These are phyloP conservation scores for Lethenteron reissneri DNA, from an alignment of 2,113 vertebrate species.

Conservation along the genomic window DNA sequence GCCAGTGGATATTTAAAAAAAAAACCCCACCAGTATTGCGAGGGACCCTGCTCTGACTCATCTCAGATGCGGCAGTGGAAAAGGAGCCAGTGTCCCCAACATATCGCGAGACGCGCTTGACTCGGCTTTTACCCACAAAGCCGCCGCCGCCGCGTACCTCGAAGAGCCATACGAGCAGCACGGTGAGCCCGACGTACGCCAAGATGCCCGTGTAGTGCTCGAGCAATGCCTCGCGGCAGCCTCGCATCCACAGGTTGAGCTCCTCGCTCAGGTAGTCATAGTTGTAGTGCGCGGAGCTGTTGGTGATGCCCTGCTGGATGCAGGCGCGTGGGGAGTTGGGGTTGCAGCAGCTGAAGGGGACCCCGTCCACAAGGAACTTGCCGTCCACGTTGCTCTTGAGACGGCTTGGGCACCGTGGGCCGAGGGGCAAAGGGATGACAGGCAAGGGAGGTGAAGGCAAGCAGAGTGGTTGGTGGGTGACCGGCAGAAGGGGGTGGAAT, in stretches of 20 bases:
- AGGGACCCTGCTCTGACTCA: too few relatives aligned
- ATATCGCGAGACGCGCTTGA: too few relatives aligned
- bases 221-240: slow-evolving; percentile 42
- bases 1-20: too few relatives aligned
- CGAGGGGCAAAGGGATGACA: not conserved
- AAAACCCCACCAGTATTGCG: too few relatives aligned
- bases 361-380: slow-evolving; percentile 40
- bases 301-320: slow-evolving; percentile 47
- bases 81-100: too few relatives aligned
- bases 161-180: slow-evolving; percentile 47
- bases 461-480: too few relatives aligned
- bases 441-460: too few relatives aligned
- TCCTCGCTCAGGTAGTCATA: slow-evolving; percentile 40
- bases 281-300: slow-evolving; percentile 53
- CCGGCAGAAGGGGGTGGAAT: too few relatives aligned
- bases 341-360: slow-evolving; percentile 65
- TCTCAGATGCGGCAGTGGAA: too few relatives aligned
- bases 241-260: slow-evolving; percentile 46
- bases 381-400: slow-evolving; percentile 45
- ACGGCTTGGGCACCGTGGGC: slow-evolving; percentile 21
- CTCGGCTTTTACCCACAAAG: too few relatives aligned
- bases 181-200: slow-evolving; percentile 38
- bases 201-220: slow-evolving; percentile 42
- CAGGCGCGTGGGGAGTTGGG: slow-evolving; percentile 43
- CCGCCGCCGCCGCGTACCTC: slow-evolving; percentile 25